Evolutionary conservation across 2,888 invertebrate species (phyloP).

Genomic region (Abrostola tripartita): DNA sequence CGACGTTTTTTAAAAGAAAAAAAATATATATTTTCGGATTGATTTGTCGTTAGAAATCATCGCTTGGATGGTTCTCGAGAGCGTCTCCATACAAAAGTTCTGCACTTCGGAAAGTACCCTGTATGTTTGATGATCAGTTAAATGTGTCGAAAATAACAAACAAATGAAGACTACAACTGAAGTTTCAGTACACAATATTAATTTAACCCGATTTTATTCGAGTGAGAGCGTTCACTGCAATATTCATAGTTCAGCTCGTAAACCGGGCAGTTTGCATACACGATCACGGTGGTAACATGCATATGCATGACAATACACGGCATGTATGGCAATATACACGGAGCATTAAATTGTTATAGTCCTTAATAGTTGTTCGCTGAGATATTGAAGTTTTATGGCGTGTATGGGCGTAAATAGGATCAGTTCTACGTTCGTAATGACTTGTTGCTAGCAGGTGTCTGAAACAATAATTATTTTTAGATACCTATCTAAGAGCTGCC

Average conservation of each 20-base stretch:
- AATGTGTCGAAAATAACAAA: background rate
- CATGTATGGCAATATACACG: constrained; percentile 1
- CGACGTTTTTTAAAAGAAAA: too few species aligned
- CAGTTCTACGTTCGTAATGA: too few species aligned
- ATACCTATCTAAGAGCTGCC: too few species aligned
- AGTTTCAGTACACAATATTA: constrained; percentile 4
- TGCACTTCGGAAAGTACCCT: too few species aligned
- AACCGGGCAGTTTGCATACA: constrained; percentile 34
- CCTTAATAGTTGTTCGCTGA: constrained; percentile 7
- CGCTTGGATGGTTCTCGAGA: too few species aligned
- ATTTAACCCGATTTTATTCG: constrained; percentile 12
- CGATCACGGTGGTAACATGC: constrained; percentile 20
- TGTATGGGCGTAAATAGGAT: background rate
- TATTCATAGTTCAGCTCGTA: constrained; percentile 16
- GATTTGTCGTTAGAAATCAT: too few species aligned
- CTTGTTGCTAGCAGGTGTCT: too few species aligned
- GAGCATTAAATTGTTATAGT: constrained; percentile 23
- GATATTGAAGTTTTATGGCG: constrained; percentile 7
- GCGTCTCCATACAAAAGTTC: too few species aligned
- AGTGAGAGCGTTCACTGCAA: constrained; percentile 9
- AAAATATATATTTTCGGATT: too few species aligned
- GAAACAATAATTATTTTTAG: too few species aligned
- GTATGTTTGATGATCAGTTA: too few species aligned
- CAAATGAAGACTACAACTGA: background rate
- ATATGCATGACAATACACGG: constrained; percentile 2